Evolutionary conservation across 1,140 invertebrate genomes (phyloP), one percentile per base, ranked within the genome.

Genomic region (Eciton burchellii): DNA sequence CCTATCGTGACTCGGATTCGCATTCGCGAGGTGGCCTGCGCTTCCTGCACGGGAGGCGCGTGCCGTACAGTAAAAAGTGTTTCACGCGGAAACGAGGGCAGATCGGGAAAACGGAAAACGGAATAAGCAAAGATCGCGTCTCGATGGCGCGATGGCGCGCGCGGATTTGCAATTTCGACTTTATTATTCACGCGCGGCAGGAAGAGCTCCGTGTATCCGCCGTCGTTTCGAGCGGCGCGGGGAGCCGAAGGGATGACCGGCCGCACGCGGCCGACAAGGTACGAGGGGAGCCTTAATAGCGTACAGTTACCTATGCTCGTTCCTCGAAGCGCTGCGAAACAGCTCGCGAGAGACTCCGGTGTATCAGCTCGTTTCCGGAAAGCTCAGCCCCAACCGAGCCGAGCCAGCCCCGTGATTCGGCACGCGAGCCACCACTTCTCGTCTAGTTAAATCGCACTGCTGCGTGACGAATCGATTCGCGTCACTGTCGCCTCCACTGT

Each of bases 301-400:
- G 65, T 65, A 56, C 29, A 24, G 43, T 85, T 86, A 86, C 85
- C 66, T 86, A 87, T 74, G 81, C 59, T 82, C n/a, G 52, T 73
- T 81, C 56, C 43, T 82, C 12, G 56, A 29, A 52, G 24, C 45
- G 49, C 49, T 52, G 54, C 56, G 47, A 52, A 59, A 43, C 63
- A 63, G 63, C 74, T 70, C 49, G 52, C 45, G 49, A 79, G 63
- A 70, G 74, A 68, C 29, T 54, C 29, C 14, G 73, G 49, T 56
- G 35, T 45, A 77, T 79, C 74, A 70, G 49, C 47, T 68, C 62
- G 74, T 79, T 70, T 70, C 74, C 74, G 74, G 49, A 79, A 41
- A 45, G 41, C 35, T 79, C 52, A 29, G 47, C 35, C 35, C 35
- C 49, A 57, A 79, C 63, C n/a, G n/a, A n/a, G 35, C 21, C 35